Evolutionary conservation across 1,140 invertebrate genomes (phyloP).

Genomic region (Stratiolaelaps scimitus): DNA sequence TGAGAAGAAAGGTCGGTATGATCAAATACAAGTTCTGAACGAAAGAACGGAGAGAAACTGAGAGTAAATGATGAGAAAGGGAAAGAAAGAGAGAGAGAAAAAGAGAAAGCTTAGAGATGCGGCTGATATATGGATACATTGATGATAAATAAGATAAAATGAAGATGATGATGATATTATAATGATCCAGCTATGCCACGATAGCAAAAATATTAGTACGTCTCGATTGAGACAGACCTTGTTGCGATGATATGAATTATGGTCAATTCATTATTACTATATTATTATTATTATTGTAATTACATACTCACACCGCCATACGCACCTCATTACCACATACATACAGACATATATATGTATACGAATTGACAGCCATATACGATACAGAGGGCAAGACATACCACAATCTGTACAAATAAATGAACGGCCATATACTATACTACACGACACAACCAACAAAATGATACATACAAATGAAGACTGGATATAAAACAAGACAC

Average conservation of each 20-base stretch:
- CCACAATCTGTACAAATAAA: too few relatives aligned
- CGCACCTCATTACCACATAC: neutral
- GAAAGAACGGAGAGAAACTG: neutral
- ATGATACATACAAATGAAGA: too few relatives aligned
- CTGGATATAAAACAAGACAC: too few relatives aligned
- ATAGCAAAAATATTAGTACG: conserved; percentile 16
- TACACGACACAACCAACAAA: too few relatives aligned
- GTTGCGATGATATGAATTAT: conserved; percentile 17
- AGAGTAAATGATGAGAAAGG: neutral
- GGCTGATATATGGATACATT: neutral
- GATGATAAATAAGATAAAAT: conserved; percentile 1
- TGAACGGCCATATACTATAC: too few relatives aligned
- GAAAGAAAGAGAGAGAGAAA: too few relatives aligned
- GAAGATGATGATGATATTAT: neutral
- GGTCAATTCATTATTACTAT: neutral
- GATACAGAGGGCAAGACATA: too few relatives aligned
- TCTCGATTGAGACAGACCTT: conserved; percentile 21
- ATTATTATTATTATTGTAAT: conserved; percentile 1
- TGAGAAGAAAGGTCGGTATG: too few relatives aligned
- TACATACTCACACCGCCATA: neutral
- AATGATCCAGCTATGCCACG: neutral
- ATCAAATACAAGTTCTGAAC: too few relatives aligned
- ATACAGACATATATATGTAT: too few relatives aligned
- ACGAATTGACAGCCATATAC: too few relatives aligned
- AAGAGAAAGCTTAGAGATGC: too few relatives aligned